Percentiles rank a stretch among this genome's conserved stretches.
phyloP scores from a whole-genome alignment of 2,888 invertebrate genomes.

The Pandemis cinnamomeana region DNA sequence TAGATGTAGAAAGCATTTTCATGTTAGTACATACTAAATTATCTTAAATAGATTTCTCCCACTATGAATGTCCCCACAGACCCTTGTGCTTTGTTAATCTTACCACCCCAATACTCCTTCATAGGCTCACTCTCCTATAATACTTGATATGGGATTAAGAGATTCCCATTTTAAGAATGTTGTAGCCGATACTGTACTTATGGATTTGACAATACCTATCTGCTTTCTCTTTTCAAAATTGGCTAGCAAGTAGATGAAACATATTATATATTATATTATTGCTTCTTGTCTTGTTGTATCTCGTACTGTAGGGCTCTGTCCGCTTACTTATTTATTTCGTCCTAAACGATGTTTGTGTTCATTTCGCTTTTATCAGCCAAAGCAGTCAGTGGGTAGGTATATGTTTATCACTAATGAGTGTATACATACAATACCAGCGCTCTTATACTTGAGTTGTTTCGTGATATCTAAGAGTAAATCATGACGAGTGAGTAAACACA shows the following conservation, averaged over 20 bases:
- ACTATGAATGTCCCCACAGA: background rate
- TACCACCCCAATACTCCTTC: background rate
- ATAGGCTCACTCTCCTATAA: background rate
- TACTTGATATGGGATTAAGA: background rate
- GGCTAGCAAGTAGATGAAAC: background rate
- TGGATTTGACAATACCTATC: background rate
- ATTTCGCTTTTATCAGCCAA: background rate
- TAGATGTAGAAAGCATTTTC: constrained; percentile 1
- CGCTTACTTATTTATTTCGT: background rate
- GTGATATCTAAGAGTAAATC: constrained; percentile 29
- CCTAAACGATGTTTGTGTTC: background rate
- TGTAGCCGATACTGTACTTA: background rate
- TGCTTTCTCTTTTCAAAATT: background rate
- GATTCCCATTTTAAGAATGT: background rate
- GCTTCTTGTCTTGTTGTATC: background rate
- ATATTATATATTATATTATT: background rate
- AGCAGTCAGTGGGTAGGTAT: too few relatives aligned
- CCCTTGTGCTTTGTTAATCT: background rate
- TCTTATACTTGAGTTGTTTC: constrained; percentile 27
- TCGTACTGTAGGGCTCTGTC: background rate
- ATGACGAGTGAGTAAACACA: constrained; percentile 27
- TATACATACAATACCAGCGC: constrained; percentile 3
- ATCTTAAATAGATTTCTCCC: background rate
- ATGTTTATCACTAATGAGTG: constrained; percentile 18
- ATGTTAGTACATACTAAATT: too few relatives aligned